Percentiles rank a stretch among this genome's conserved stretches.
Evolutionary conservation across 1,140 invertebrate genomes (phyloP).

Genomic region (Coenobita brevimanus): DNA sequence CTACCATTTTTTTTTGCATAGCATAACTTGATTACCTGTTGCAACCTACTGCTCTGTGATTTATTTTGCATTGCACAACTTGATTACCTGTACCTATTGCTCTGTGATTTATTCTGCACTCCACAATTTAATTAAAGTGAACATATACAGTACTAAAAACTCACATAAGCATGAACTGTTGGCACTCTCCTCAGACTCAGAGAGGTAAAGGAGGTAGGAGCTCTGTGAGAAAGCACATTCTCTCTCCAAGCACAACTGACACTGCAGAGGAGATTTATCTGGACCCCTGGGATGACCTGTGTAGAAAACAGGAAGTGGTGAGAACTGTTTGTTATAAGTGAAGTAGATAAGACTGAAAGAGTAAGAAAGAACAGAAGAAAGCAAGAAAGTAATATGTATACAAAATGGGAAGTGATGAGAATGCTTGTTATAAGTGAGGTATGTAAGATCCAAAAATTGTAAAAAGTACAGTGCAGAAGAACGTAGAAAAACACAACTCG

Average conservation of each 20-base stretch:
- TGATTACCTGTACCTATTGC: too few relatives aligned
- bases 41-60: too few relatives aligned
- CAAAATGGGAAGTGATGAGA: not conserved
- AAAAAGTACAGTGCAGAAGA: not conserved
- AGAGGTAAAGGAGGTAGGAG: conserved; percentile 35
- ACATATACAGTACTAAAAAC: not conserved
- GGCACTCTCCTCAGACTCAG: not conserved
- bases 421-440: not conserved
- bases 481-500: too few relatives aligned
- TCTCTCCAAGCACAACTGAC: conserved; percentile 24
- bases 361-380: not conserved
- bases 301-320: too few relatives aligned
- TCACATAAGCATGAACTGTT: not conserved
- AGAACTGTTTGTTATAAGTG: too few relatives aligned
- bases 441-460: not conserved
- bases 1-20: too few relatives aligned
- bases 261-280: conserved; percentile 39
- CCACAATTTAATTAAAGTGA: too few relatives aligned
- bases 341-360: not conserved
- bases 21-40: too few relatives aligned
- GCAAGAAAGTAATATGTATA: not conserved
- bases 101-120: too few relatives aligned
- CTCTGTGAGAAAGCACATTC: conserved; percentile 24
- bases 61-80: too few relatives aligned
- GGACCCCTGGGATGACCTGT: conserved; percentile 47